Conservation (phyloP, 2,797 vertebrate species). For the Masticophis lateralis region DNA sequence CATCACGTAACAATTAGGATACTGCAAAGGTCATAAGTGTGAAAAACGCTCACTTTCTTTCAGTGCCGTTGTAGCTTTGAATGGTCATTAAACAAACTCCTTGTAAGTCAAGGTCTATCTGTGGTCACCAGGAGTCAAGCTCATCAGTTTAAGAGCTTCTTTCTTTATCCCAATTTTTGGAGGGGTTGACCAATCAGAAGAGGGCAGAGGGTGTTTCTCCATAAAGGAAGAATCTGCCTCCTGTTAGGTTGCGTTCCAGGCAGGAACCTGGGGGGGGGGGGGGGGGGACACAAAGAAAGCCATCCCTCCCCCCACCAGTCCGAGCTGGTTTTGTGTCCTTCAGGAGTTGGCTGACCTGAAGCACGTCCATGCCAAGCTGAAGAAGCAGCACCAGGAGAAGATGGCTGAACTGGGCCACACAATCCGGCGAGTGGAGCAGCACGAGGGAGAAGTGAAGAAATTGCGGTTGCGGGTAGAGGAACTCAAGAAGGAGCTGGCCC, state of each 20-base stretch:
- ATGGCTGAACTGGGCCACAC: conserved; percentile 86
- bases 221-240: not conserved
- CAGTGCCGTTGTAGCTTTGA: not conserved
- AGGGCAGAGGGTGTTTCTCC: not conserved
- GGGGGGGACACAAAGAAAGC: too few species aligned
- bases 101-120: not conserved
- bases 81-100: not conserved
- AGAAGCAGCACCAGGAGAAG: conserved; percentile 95
- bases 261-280: not conserved
- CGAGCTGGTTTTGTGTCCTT: not conserved
- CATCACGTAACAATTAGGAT: not conserved
- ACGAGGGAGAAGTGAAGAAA: conserved; percentile 92
- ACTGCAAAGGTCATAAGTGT: not conserved
- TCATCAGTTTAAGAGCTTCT: not conserved
- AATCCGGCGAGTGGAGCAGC: conserved; percentile 88
- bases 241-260: not conserved
- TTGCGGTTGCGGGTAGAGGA: conserved; percentile 91
- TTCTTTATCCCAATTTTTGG: not conserved
- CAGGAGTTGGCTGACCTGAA: conserved; percentile 93
- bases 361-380: conserved; percentile 88
- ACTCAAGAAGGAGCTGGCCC: conserved; percentile 93
- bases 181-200: not conserved
- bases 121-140: not conserved
- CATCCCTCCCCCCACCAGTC: not conserved
- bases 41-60: not conserved